These are phyloP conservation scores for Drosophila sp. DNA, from an alignment of 1,140 invertebrate genomes.

Conservation along the genomic window DNA sequence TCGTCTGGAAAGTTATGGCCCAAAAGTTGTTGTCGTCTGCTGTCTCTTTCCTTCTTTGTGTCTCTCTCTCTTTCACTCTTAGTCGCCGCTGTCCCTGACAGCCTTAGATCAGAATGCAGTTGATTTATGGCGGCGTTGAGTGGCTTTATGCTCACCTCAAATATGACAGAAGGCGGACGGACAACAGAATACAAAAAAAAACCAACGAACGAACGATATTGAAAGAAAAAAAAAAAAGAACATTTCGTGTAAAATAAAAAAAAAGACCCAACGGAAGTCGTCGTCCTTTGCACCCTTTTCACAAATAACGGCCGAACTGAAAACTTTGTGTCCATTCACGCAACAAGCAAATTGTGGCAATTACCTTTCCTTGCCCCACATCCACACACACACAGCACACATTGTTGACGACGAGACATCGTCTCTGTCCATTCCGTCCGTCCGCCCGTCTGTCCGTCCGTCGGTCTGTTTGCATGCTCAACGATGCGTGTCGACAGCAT, in stretches of 20 bases:
- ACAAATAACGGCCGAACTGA: conserved; percentile 2
- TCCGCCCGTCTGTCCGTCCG: conserved; percentile 16
- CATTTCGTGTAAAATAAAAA: conserved; percentile 3
- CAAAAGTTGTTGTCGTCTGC: conserved; percentile 52
- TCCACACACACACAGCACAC: conserved; percentile 23
- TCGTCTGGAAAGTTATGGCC: conserved; percentile 70
- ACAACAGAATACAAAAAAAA: conserved; percentile 22
- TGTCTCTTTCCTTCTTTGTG: conserved; percentile 39
- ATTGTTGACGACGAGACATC: conserved; percentile 28
- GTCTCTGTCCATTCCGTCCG: conserved; percentile 30
- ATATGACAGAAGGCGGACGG: conserved; percentile 72
- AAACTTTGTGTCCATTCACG: conserved; percentile 61
- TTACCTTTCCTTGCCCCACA: conserved; percentile 65
- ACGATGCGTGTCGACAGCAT: conserved; percentile 76
- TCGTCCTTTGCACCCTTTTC: conserved; percentile 68
- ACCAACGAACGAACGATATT: conserved; percentile 14
- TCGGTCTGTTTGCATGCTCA: conserved; percentile 64
- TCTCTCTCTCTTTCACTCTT: conserved; percentile 38
- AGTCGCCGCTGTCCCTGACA: conserved; percentile 55
- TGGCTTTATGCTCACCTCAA: conserved; percentile 80
- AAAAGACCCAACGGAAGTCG: conserved; percentile 62
- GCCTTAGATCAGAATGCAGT: conserved; percentile 77
- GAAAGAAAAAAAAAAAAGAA: conserved; percentile 27
- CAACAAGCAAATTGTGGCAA: conserved; percentile 81
- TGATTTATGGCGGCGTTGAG: conserved; percentile 80